Evolutionary conservation across 2,797 vertebrate species (phyloP).

Genomic region (Falco peregrinus): DNA sequence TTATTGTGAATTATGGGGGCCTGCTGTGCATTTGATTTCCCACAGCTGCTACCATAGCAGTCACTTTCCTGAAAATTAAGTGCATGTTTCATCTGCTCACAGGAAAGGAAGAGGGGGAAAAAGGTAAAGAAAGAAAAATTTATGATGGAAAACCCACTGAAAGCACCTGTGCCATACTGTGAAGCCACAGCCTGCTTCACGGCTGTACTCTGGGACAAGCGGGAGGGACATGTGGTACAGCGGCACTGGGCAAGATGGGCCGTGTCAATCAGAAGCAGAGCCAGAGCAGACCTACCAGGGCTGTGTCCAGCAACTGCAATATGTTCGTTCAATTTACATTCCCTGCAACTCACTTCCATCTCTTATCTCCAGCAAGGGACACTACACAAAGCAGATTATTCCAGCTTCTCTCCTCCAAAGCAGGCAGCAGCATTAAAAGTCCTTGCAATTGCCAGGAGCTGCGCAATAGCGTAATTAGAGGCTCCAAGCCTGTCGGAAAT

Average conservation of each 20-base stretch:
- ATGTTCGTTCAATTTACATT: neutral
- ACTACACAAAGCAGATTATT: neutral
- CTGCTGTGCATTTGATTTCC: conserved; percentile 79
- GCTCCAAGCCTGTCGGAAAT: neutral
- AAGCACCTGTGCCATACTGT: rapidly evolving
- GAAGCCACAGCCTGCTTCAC: neutral
- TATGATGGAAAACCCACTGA: neutral
- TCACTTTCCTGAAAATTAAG: conserved; percentile 78
- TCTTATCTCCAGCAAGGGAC: neutral
- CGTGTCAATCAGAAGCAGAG: neutral
- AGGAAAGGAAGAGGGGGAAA: neutral
- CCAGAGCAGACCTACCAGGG: neutral
- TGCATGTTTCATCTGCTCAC: conserved; percentile 73
- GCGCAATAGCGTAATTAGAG: rapidly evolving
- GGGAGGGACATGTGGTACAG: rapidly evolving
- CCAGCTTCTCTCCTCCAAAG: neutral
- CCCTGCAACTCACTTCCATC: neutral
- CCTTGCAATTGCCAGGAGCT: neutral
- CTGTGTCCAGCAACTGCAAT: neutral
- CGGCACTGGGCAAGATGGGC: neutral
- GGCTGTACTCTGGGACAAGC: neutral
- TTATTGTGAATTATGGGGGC: conserved; percentile 76
- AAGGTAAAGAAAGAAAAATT: conserved; percentile 4
- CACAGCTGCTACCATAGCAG: conserved; percentile 76
- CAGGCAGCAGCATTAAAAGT: neutral